These are phyloP conservation scores for Sphyrna mokarran DNA, from an alignment of 2,113 vertebrate species.

Conservation along the genomic window DNA sequence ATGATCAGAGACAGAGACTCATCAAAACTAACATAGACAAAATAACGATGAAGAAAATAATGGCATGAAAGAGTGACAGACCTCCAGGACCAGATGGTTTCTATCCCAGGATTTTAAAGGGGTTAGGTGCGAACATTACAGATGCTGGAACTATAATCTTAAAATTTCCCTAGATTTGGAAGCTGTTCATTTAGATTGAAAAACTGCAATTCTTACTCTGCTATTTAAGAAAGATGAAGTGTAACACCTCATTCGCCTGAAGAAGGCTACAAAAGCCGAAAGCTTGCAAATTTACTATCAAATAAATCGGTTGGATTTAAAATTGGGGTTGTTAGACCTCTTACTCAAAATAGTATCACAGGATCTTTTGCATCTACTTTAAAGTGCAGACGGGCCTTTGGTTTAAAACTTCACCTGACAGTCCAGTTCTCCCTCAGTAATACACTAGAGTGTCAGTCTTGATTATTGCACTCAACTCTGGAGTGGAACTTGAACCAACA, in stretches of 20 bases:
- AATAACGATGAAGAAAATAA: not conserved
- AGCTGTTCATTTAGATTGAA: too few relatives aligned
- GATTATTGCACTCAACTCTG: not conserved
- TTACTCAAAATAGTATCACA: not conserved
- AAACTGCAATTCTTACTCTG: too few relatives aligned
- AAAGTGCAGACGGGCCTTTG: not conserved
- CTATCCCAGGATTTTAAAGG: not conserved
- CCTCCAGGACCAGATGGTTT: not conserved
- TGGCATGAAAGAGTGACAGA: not conserved
- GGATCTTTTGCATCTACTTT: not conserved
- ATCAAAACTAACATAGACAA: not conserved
- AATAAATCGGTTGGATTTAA: too few relatives aligned
- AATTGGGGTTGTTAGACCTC: too few relatives aligned
- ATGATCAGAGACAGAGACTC: not conserved
- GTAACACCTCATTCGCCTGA: too few relatives aligned
- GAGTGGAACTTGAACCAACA: not conserved
- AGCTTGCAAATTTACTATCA: too few relatives aligned
- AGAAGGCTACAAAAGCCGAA: too few relatives aligned
- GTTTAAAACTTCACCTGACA: not conserved
- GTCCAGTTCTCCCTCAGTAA: not conserved
- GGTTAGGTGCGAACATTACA: too few relatives aligned
- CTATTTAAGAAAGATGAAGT: too few relatives aligned
- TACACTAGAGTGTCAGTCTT: not conserved
- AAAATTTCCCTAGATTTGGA: too few relatives aligned
- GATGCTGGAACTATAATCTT: too few relatives aligned